phyloP scores from a whole-genome alignment of 1,140 invertebrate species.

The Charaxes varanes region DNA sequence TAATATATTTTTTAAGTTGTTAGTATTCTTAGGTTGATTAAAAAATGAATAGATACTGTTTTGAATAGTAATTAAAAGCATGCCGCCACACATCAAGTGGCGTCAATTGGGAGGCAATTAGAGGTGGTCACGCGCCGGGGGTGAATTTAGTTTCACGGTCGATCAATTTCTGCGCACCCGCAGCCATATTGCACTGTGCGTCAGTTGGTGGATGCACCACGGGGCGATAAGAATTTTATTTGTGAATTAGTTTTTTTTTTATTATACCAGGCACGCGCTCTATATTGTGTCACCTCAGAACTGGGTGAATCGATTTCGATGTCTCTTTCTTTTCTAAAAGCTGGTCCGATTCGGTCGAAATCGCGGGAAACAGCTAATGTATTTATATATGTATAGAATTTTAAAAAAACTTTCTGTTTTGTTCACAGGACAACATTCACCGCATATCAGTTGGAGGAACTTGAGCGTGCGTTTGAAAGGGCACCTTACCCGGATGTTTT shows the following conservation, averaged over 20 bases:
- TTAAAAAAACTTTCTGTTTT: too few species aligned
- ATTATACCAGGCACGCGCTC: too few species aligned
- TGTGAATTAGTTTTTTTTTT: conserved; percentile 38
- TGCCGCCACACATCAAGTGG: conserved; percentile 31
- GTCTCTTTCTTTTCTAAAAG: too few species aligned
- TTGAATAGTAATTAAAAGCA: conserved; percentile 27
- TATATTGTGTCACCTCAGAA: too few species aligned
- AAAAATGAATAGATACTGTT: too few species aligned
- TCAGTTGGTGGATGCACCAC: conserved; percentile 56
- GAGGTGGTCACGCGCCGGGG: conserved; percentile 49
- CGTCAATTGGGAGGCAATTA: conserved; percentile 66
- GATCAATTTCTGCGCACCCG: conserved; percentile 68
- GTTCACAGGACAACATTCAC: conserved; percentile 93
- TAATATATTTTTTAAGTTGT: too few species aligned
- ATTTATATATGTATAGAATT: too few species aligned
- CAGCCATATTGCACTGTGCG: conserved; percentile 72
- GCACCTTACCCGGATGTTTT: conserved; percentile 98
- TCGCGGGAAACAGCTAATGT: too few species aligned
- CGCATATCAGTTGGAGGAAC: conserved; percentile 94
- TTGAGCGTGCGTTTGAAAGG: conserved; percentile 94
- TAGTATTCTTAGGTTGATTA: too few species aligned
- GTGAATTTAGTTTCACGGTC: conserved; percentile 72
- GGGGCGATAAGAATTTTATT: conserved; percentile 46
- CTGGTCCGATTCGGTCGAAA: too few species aligned
- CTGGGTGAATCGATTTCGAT: too few species aligned